These are phyloP conservation scores for Tautogolabrus adspersus DNA, from an alignment of 2,113 vertebrate genomes.

Conservation along the genomic window DNA sequence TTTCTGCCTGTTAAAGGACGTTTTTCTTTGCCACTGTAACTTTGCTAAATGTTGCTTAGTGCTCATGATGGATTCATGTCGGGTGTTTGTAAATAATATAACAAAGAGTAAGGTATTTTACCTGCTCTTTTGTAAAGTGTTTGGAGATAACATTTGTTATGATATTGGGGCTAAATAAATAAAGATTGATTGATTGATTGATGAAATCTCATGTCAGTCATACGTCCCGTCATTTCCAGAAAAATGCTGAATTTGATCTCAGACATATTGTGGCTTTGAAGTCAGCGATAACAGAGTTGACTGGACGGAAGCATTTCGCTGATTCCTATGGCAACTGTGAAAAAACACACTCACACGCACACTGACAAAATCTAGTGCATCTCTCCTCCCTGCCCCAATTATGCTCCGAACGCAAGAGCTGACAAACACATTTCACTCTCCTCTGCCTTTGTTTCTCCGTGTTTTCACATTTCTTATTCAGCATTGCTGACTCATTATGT, in stretches of 20 bases:
- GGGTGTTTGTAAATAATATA: no score
- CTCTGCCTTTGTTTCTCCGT: constrained; percentile 33
- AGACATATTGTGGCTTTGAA: constrained; percentile 29
- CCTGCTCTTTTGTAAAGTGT: no score
- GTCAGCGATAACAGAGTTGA: constrained; percentile 34
- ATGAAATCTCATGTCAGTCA: constrained; percentile 2
- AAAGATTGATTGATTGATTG: no score
- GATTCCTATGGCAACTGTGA: no score
- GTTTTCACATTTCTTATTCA: constrained; percentile 53
- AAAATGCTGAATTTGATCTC: constrained; percentile 21
- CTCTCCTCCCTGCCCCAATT: constrained; percentile 31
- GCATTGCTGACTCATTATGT: constrained; percentile 38
- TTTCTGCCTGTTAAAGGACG: no score
- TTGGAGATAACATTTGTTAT: no score
- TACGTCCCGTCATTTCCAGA: constrained; percentile 20
- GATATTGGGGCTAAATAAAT: no score
- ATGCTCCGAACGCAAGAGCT: constrained; percentile 32
- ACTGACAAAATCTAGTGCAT: constrained; percentile 19
- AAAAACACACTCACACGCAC: constrained; percentile 24
- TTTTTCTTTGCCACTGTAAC: no score
- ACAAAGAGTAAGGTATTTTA: no score
- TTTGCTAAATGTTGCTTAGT: no score
- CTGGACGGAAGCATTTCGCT: constrained; percentile 19
- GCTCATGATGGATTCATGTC: no score
- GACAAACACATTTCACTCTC: constrained; percentile 43